These are phyloP conservation scores for Polypterus senegalus DNA, from an alignment of 2,113 vertebrate species.

Conservation along the genomic window DNA sequence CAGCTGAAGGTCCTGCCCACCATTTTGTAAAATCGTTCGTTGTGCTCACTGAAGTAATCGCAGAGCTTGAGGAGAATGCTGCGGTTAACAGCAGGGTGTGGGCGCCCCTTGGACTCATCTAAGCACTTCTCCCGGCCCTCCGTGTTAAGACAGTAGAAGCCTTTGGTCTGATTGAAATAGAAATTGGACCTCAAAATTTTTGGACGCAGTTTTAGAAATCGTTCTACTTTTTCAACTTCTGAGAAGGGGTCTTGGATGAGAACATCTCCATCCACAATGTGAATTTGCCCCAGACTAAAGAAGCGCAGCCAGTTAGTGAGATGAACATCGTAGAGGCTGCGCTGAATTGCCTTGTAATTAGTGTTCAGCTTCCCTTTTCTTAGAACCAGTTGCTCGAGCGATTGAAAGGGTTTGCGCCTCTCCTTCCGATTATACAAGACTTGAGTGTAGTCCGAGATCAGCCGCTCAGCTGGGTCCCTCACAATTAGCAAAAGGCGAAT, in stretches of 20 bases:
- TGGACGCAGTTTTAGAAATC: slow-evolving; percentile 48
- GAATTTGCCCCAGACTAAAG: slow-evolving; percentile 54
- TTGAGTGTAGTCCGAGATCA: slow-evolving; percentile 69
- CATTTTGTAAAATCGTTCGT: slow-evolving; percentile 58
- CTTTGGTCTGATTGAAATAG: slow-evolving; percentile 65
- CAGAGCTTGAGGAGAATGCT: slow-evolving; percentile 50
- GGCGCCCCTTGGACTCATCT: slow-evolving; percentile 59
- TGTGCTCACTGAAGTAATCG: slow-evolving; percentile 49
- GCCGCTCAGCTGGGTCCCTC: slow-evolving; percentile 55
- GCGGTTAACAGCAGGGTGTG: slow-evolving; percentile 47
- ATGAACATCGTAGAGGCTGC: slow-evolving; percentile 58
- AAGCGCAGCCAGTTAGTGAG: slow-evolving; percentile 49
- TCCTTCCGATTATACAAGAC: slow-evolving; percentile 58
- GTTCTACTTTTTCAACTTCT: slow-evolving; percentile 52
- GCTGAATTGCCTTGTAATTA: slow-evolving; percentile 55
- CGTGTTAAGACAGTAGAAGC: slow-evolving; percentile 60
- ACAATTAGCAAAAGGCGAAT: slow-evolving; percentile 56
- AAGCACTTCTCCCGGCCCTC: slow-evolving; percentile 56
- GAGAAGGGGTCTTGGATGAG: slow-evolving; percentile 55
- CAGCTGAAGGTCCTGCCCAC: slow-evolving; percentile 55
- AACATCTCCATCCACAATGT: slow-evolving; percentile 59
- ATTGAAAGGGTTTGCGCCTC: slow-evolving; percentile 50
- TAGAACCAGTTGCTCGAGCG: slow-evolving; percentile 51
- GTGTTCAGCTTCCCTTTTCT: slow-evolving; percentile 39
- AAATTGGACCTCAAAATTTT: slow-evolving; percentile 52